Conservation (phyloP, 2,888 invertebrate genomes). For the Drosophila meridionalis region DNA sequence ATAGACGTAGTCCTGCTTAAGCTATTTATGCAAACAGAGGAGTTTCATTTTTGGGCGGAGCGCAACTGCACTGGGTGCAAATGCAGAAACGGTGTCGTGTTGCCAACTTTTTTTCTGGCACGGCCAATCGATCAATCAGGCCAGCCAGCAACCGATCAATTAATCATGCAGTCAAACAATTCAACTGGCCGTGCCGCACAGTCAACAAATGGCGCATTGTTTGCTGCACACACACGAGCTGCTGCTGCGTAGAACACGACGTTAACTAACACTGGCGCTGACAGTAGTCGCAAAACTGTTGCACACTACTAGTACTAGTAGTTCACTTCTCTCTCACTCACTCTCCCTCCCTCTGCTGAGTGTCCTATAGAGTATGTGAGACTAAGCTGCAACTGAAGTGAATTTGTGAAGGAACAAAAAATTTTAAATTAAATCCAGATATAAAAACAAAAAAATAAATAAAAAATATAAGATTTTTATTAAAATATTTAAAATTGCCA, state of each 20-base stretch:
- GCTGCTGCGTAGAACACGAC: background rate
- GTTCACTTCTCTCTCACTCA: no score
- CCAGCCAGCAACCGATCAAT: slow-evolving; percentile 16
- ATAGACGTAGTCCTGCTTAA: background rate
- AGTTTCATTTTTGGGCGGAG: background rate
- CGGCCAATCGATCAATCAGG: slow-evolving; percentile 28
- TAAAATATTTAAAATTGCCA: no score
- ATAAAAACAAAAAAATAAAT: no score
- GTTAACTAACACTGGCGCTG: background rate
- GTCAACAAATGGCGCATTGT: background rate
- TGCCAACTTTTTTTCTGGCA: background rate
- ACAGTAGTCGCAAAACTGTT: background rate
- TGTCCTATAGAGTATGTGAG: no score
- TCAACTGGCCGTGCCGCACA: background rate
- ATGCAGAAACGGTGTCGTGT: slow-evolving; percentile 15
- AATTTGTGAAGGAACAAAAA: no score
- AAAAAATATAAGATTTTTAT: no score
- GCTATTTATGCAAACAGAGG: background rate
- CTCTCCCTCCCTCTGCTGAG: no score
- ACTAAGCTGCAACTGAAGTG: no score
- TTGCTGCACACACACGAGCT: background rate
- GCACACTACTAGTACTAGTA: background rate
- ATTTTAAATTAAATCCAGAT: no score
- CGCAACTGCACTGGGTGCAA: background rate
- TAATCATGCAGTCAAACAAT: slow-evolving; percentile 6